Conservation (phyloP, 2,797 vertebrate species). For the Rhincodon typus region DNA sequence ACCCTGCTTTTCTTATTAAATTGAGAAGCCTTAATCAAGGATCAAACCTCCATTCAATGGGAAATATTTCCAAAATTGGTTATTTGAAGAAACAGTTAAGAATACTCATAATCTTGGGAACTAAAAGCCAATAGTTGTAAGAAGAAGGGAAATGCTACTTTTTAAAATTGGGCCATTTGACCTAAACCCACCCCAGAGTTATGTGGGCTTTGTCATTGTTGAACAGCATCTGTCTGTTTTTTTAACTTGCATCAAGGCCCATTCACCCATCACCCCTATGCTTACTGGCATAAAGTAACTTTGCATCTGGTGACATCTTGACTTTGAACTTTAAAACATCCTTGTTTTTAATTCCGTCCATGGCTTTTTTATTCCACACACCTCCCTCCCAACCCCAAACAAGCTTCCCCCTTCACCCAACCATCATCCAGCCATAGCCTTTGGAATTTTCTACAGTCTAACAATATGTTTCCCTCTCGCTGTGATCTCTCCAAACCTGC, state of each 20-base stretch:
- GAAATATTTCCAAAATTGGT: background rate
- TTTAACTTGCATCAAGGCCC: background rate
- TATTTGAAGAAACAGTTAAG: background rate
- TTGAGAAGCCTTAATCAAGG: background rate
- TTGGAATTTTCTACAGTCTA: background rate
- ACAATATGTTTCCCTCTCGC: background rate
- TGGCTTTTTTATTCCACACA: no score
- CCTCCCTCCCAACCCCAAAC: no score
- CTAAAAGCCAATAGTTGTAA: background rate
- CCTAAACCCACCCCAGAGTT: background rate
- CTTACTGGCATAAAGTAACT: background rate
- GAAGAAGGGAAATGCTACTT: background rate
- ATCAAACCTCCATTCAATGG: background rate
- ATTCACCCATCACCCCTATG: background rate
- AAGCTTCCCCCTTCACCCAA: no score
- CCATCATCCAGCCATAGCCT: background rate
- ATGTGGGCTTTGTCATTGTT: no score
- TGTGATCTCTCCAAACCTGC: background rate
- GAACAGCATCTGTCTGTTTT: background rate
- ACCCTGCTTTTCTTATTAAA: background rate
- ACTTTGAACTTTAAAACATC: background rate
- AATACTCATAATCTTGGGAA: background rate
- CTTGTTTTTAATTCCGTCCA: background rate
- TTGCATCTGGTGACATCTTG: background rate
- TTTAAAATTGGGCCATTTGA: background rate